These are phyloP conservation scores for Tricholaema leucomelas DNA, from an alignment of 2,113 vertebrate genomes.

Conservation along the genomic window DNA sequence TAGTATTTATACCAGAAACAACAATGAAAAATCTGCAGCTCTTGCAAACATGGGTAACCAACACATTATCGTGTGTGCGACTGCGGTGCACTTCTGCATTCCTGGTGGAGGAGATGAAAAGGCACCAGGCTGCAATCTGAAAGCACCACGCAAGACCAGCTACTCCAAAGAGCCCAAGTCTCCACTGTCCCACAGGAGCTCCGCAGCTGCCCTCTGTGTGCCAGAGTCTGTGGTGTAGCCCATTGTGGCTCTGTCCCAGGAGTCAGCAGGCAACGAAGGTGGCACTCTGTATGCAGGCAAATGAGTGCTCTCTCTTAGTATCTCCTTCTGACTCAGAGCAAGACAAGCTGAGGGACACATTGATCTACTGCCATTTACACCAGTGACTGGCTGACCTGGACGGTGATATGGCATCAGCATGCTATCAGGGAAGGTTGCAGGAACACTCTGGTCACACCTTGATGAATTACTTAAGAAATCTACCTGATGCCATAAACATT, in stretches of 20 bases:
- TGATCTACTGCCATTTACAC: rapidly evolving
- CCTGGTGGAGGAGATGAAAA: constrained; percentile 43
- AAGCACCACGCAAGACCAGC: background rate
- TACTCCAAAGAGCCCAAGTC: background rate
- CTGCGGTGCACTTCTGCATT: constrained; percentile 29
- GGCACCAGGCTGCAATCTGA: background rate
- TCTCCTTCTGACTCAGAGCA: background rate
- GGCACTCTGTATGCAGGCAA: background rate
- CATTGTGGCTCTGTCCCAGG: background rate
- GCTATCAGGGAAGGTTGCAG: background rate
- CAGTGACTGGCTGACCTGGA: background rate
- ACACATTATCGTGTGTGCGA: constrained; percentile 26
- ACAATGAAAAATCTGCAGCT: constrained; percentile 61
- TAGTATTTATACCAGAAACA: constrained; percentile 54
- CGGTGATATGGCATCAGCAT: rapidly evolving
- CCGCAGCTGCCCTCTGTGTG: background rate
- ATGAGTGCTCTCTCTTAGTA: background rate
- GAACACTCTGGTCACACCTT: background rate
- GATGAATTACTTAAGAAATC: background rate
- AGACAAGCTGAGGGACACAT: rapidly evolving
- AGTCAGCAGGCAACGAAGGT: background rate
- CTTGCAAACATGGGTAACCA: constrained; percentile 63
- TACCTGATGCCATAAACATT: background rate
- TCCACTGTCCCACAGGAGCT: rapidly evolving
- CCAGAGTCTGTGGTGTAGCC: background rate